phyloP scores from a whole-genome alignment of 2,113 vertebrate genomes.

The Oenanthe oenanthe region DNA sequence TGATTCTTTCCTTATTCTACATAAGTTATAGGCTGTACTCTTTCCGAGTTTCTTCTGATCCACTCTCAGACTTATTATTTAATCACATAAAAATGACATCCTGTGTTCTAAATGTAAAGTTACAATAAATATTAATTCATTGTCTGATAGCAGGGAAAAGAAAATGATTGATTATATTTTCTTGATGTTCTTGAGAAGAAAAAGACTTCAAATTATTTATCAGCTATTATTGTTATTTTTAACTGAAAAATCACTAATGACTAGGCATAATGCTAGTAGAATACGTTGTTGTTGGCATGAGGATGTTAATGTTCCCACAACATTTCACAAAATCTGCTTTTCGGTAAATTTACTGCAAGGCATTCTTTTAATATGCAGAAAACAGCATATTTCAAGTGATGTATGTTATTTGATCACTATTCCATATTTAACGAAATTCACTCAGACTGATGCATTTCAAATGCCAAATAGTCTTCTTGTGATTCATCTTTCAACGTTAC shows the following conservation, averaged over 20 bases:
- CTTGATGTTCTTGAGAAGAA: not conserved
- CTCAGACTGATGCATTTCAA: conserved; percentile 51
- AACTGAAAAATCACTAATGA: conserved; percentile 41
- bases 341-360: conserved; percentile 40
- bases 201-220: conserved; percentile 20
- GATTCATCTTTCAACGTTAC: conserved; percentile 51
- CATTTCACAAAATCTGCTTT: conserved; percentile 59
- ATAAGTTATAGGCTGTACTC: not conserved
- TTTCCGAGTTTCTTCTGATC: not conserved
- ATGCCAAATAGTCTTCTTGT: conserved; percentile 38
- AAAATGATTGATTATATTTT: conserved; percentile 35
- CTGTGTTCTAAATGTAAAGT: not conserved
- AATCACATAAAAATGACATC: not conserved
- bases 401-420: conserved; percentile 37
- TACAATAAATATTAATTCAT: conserved; percentile 21
- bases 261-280: not conserved
- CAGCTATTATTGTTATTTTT: conserved; percentile 39
- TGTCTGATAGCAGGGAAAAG: not conserved
- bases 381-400: conserved; percentile 43
- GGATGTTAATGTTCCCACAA: conserved; percentile 37
- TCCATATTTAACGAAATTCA: conserved; percentile 55
- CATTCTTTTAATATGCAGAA: conserved; percentile 53
- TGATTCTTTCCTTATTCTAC: not conserved
- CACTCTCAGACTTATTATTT: not conserved
- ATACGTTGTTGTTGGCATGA: conserved; percentile 20